A percentile compares a stretch with the other conserved stretches of the same genome.
Evolutionary conservation across 1,140 invertebrate genomes (phyloP).

Genomic region (Heterodera schachtii): DNA sequence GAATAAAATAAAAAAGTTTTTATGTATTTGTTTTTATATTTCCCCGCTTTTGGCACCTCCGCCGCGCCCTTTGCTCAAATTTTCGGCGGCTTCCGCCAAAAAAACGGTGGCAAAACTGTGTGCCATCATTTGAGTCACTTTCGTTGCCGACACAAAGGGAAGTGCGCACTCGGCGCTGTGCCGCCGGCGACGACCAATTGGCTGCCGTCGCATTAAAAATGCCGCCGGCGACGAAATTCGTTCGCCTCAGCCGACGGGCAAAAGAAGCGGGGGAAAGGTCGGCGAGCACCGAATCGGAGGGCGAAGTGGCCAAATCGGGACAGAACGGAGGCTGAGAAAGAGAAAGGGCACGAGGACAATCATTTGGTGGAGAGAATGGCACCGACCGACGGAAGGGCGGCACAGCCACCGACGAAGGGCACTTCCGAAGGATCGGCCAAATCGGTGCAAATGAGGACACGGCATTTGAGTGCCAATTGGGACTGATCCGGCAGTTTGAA

Average conservation of each 20-base stretch:
- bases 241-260: background rate
- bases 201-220: too few relatives aligned
- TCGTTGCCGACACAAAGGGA: background rate
- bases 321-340: conserved; percentile 61
- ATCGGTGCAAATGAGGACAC: conserved; percentile 59
- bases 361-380: background rate
- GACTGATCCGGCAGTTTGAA: conserved; percentile 65
- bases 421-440: conserved; percentile 47
- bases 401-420: conserved; percentile 40
- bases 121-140: background rate
- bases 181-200: background rate
- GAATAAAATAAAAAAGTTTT: too few relatives aligned
- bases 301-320: conserved; percentile 61
- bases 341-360: background rate
- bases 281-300: conserved; percentile 60
- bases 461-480: conserved; percentile 50
- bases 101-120: too few relatives aligned
- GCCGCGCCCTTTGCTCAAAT: background rate
- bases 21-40: background rate
- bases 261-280: conserved; percentile 38
- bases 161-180: background rate
- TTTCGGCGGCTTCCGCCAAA: background rate
- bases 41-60: too few relatives aligned
- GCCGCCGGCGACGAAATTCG: too few relatives aligned
- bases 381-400: conserved; percentile 55